These are phyloP conservation scores for Orthonyx spaldingii DNA, from an alignment of 2,113 vertebrate genomes.

Conservation along the genomic window DNA sequence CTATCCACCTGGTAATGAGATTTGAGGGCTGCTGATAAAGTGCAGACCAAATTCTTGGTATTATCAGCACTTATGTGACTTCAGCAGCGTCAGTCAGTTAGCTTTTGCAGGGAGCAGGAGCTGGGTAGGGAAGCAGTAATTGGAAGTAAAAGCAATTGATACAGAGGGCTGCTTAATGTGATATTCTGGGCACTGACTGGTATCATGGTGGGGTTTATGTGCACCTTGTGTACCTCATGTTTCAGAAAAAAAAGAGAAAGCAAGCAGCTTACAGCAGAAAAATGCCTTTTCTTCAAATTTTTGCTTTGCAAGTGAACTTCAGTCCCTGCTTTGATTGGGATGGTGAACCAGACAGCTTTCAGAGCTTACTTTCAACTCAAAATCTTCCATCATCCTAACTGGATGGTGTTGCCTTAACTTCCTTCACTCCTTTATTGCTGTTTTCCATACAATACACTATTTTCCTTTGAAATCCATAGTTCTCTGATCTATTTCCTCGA, in stretches of 20 bases:
- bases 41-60: slow-evolving; percentile 36
- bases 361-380: background rate
- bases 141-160: slow-evolving; percentile 1
- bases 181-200: background rate
- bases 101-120: background rate
- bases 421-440: background rate
- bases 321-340: background rate
- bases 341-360: background rate
- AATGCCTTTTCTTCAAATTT: background rate
- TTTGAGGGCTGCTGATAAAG: slow-evolving; percentile 47
- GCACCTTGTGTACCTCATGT: background rate
- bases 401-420: background rate
- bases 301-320: background rate
- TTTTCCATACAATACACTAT: background rate
- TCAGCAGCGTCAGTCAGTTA: background rate
- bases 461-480: background rate
- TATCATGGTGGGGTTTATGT: background rate
- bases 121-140: background rate
- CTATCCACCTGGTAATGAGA: slow-evolving; percentile 53
- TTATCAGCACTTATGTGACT: slow-evolving; percentile 38
- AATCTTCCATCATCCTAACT: background rate
- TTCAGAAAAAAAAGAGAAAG: background rate
- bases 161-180: background rate
- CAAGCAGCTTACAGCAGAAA: background rate
- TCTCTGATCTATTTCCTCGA: background rate